A percentile compares a stretch with the other conserved stretches of the same genome.
These are phyloP conservation scores for Phymatocera aterrima DNA, from an alignment of 2,888 invertebrate species.

Conservation along the genomic window DNA sequence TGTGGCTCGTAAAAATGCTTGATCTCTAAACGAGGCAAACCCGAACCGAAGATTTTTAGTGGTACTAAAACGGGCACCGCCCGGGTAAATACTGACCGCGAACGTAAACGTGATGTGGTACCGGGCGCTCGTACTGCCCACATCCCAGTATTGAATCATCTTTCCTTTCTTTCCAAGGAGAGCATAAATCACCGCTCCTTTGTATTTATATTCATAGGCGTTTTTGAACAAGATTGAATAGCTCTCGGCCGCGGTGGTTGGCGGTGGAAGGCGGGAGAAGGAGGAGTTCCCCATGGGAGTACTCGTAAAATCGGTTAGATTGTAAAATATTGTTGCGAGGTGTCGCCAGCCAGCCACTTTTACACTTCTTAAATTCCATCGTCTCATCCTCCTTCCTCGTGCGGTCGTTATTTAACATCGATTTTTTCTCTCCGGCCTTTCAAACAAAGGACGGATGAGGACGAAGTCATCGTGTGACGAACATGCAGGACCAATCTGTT, in stretches of 20 bases:
- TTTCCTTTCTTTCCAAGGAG: conserved; percentile 51
- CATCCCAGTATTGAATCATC: conserved; percentile 64
- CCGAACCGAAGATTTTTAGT: conserved; percentile 55
- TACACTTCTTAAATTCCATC: not conserved
- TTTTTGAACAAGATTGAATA: conserved; percentile 70
- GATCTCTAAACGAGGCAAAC: conserved; percentile 63
- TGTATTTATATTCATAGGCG: conserved; percentile 71
- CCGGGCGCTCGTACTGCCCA: not conserved
- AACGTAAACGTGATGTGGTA: conserved; percentile 63
- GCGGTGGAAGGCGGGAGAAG: not conserved
- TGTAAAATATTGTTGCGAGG: conserved; percentile 69
- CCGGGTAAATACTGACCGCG: conserved; percentile 70
- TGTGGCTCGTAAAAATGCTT: conserved; percentile 64
- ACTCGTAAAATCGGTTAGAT: conserved; percentile 69
- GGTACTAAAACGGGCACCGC: conserved; percentile 65
- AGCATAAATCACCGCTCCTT: conserved; percentile 70
- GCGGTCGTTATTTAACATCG: not conserved
- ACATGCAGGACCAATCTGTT: no score
- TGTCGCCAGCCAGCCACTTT: not conserved
- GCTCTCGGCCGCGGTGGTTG: conserved; percentile 51
- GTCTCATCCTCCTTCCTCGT: not conserved
- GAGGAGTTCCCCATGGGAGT: conserved; percentile 59
- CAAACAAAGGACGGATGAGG: not conserved
- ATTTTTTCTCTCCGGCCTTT: not conserved
- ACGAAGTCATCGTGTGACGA: no score